Conservation (phyloP, 2,113 vertebrate genomes). For the Telmatochromis sp. region DNA sequence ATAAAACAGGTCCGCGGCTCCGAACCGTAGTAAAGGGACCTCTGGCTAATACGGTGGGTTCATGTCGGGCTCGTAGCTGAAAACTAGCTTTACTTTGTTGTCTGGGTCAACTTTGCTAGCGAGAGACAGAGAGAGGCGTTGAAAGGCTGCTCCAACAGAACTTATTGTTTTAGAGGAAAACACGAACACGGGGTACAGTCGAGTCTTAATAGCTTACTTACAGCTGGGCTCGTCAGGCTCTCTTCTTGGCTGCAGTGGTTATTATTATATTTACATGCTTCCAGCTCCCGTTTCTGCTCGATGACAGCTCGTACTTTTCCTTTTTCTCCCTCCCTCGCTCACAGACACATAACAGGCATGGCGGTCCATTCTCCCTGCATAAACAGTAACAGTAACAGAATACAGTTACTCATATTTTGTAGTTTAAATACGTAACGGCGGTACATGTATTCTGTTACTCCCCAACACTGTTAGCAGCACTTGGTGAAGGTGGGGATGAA, state of each 20-base stretch:
- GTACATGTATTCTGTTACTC: neutral
- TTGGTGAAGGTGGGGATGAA: neutral
- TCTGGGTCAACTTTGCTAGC: too few species aligned
- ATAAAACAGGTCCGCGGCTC: too few species aligned
- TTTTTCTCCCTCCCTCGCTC: neutral
- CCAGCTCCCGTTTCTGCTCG: accelerated
- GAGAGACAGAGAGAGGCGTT: too few species aligned
- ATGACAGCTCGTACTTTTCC: neutral
- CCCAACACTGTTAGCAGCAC: accelerated
- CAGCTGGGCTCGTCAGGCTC: accelerated
- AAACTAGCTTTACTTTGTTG: too few species aligned
- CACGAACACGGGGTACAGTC: accelerated
- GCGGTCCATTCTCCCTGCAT: accelerated
- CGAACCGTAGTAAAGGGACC: too few species aligned
- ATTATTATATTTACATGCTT: neutral
- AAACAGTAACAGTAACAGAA: accelerated
- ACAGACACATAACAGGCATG: accelerated
- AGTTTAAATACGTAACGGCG: accelerated
- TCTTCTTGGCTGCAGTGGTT: neutral
- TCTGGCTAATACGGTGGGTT: too few species aligned
- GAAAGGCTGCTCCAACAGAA: too few species aligned
- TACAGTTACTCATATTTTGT: neutral
- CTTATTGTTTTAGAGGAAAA: too few species aligned
- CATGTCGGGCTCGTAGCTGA: too few species aligned
- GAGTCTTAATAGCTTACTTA: too few species aligned